Evolutionary conservation across 2,888 invertebrate genomes (phyloP).

Genomic region (Rapana venosa): DNA sequence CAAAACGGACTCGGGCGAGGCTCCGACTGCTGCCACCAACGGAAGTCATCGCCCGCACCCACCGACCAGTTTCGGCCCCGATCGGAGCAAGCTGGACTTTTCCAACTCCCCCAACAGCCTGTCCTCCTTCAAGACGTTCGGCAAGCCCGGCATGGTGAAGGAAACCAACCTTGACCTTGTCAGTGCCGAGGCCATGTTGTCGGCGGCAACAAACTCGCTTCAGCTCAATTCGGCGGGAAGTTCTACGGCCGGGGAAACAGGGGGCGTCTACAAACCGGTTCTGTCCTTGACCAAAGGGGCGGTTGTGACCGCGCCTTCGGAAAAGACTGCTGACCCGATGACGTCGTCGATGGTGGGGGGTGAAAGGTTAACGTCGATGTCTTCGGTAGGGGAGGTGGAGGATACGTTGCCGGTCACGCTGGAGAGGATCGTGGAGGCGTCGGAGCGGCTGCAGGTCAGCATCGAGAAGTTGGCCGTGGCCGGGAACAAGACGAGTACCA

Average conservation of each 20-base stretch:
- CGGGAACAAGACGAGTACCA: slow-evolving; percentile 79
- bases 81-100: slow-evolving; percentile 33
- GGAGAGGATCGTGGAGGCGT: slow-evolving; percentile 65
- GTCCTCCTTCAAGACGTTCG: slow-evolving; percentile 54
- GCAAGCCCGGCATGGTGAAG: slow-evolving; percentile 50
- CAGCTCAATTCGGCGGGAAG: not conserved
- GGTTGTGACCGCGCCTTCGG: slow-evolving; percentile 28
- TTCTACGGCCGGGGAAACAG: not conserved
- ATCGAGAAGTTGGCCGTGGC: slow-evolving; percentile 69
- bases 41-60: not conserved
- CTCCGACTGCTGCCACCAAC: slow-evolving; percentile 22
- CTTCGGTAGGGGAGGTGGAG: not conserved
- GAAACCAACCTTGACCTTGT: slow-evolving; percentile 55
- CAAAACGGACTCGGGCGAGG: not conserved
- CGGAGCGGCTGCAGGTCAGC: slow-evolving; percentile 63
- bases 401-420: slow-evolving; percentile 54
- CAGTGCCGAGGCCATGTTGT: slow-evolving; percentile 50
- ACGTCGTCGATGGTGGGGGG: slow-evolving; percentile 41
- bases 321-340: slow-evolving; percentile 48
- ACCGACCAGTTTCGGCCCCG: not conserved
- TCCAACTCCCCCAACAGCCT: slow-evolving; percentile 49
- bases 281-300: slow-evolving; percentile 46
- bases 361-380: not conserved
- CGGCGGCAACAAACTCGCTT: slow-evolving; percentile 49
- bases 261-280: slow-evolving; percentile 25